phyloP scores from a whole-genome alignment of 2,888 invertebrate species.

The Clunio marinus region DNA sequence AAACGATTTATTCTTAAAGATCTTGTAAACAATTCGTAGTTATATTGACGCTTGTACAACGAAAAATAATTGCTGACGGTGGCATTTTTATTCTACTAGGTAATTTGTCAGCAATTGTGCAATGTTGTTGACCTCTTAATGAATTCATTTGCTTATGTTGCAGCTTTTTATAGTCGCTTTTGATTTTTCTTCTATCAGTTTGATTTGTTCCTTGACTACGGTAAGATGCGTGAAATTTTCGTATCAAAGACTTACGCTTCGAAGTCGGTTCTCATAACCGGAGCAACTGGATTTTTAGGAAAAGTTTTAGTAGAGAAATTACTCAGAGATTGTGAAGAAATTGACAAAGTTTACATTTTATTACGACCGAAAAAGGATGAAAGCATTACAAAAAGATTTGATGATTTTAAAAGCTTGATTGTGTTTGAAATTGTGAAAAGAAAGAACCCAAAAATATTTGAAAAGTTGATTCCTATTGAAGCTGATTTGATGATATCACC shows the following conservation, averaged over 20 bases:
- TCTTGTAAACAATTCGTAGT: too few relatives aligned
- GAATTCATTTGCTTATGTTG: too few relatives aligned
- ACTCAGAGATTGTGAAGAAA: constrained; percentile 42
- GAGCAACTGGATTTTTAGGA: constrained; percentile 43
- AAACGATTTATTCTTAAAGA: too few relatives aligned
- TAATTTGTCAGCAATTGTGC: too few relatives aligned
- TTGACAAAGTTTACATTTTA: constrained; percentile 41
- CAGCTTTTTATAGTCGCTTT: too few relatives aligned
- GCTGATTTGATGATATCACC: constrained; percentile 21
- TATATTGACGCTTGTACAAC: too few relatives aligned
- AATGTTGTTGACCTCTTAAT: too few relatives aligned
- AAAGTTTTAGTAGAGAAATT: constrained; percentile 44
- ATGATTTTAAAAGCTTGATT: constrained; percentile 32
- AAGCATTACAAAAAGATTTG: constrained; percentile 39
- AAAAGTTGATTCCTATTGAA: neutral
- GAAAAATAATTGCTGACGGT: too few relatives aligned
- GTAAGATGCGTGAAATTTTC: constrained; percentile 31
- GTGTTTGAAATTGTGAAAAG: constrained; percentile 34
- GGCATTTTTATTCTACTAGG: too few relatives aligned
- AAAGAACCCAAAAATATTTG: neutral
- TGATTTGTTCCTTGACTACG: too few relatives aligned
- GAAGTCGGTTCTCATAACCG: constrained; percentile 43
- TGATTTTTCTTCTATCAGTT: too few relatives aligned
- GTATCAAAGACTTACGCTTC: constrained; percentile 9
- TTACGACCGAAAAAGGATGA: constrained; percentile 40